phyloP scores from a whole-genome alignment of 2,797 vertebrate species.

The Sus cebifrons region DNA sequence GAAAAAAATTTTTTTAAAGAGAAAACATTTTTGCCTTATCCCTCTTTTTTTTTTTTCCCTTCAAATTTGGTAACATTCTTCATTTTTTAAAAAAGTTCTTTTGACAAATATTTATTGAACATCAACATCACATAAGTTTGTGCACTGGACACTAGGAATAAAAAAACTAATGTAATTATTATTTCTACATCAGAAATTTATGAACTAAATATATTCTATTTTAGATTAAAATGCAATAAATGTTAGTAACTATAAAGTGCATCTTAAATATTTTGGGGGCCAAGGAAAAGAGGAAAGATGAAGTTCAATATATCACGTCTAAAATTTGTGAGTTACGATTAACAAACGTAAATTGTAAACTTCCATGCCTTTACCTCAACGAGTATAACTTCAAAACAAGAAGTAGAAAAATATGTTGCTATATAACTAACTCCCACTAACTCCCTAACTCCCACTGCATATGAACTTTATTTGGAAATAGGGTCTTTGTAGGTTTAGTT shows the following conservation, averaged over 20 bases:
- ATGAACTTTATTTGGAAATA: background rate
- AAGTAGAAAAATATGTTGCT: background rate
- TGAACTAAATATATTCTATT: background rate
- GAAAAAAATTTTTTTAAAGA: background rate
- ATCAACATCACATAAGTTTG: background rate
- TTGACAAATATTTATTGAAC: background rate
- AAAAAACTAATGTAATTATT: background rate
- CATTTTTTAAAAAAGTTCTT: background rate
- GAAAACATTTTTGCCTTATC: background rate
- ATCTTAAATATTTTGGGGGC: background rate
- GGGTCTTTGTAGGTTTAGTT: background rate
- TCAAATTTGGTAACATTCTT: background rate
- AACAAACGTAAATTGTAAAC: background rate
- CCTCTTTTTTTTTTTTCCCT: background rate
- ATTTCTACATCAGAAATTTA: background rate
- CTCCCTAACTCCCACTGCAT: background rate
- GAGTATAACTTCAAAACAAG: background rate
- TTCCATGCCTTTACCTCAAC: background rate
- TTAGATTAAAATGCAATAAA: background rate
- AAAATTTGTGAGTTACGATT: background rate
- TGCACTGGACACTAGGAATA: background rate
- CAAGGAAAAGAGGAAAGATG: background rate
- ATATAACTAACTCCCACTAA: no score
- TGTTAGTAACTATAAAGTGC: background rate
- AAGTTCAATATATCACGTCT: background rate